Base-by-base conservation (phyloP, 2,888 invertebrate species). In the Cheilosia pagana region DNA sequence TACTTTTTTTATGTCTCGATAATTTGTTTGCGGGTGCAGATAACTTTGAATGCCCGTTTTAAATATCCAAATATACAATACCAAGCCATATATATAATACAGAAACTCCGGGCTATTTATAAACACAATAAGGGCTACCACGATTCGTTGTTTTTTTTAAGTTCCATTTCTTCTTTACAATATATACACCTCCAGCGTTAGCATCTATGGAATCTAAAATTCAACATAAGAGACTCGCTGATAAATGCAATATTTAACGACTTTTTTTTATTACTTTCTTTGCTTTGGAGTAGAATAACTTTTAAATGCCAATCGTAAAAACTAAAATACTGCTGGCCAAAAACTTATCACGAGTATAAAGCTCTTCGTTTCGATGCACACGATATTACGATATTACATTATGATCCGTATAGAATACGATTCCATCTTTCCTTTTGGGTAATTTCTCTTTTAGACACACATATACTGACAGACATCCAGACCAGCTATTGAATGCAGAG, bases 251-350 rank as follows among this genome's bases (percentile, higher is more conserved):
- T 59, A 41, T 67, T 76, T 76, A 50, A 76, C 75, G 75, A 67
- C 59, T 76, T 59, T 76, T 75, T 76, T 50, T 76, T 76, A 76
- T 76, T 76, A 76, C 75, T 59, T 76, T 67, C 67, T 59, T 75
- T 65, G 75, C 41, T 57, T 41, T 67, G 59, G 28, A 67, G 67
- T 16, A 23, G 41, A 59, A 76, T 67, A 76, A 76, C 67, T 76
- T 76, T 76, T 76, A 76, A 76, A 76, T 76, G 75, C 75, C 75
- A 76, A 67, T 76, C 75, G 75, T 76, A 67, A 76, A 75, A 76
- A 67, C 75, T 76, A 59, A 67, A 76, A 76, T 65, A 59, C 65
- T 67, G 50, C 59, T 67, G 50, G 75, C 74, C 75, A 76, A 76
- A 75, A 76, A 76, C 67, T 76, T 76, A 76, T 76, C 75, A 67